phyloP scores from a whole-genome alignment of 2,888 invertebrate genomes.

The Drosophila sordidapex region DNA sequence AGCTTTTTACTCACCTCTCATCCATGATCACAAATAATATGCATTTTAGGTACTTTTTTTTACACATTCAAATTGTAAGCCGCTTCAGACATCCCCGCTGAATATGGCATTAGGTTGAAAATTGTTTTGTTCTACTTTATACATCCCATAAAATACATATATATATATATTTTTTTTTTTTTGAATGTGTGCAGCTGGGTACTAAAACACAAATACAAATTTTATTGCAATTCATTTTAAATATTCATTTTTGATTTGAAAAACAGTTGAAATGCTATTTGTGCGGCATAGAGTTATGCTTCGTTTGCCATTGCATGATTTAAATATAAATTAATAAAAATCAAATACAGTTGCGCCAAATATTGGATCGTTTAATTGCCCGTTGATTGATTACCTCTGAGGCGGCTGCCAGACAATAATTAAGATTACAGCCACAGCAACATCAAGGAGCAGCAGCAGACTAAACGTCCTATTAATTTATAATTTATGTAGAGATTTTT shows the following conservation, averaged over 20 bases:
- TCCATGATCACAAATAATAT: not conserved
- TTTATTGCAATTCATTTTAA: conserved; percentile 59
- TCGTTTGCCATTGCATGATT: not conserved
- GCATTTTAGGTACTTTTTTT: not conserved
- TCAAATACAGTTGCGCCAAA: not conserved
- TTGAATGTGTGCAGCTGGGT: conserved; percentile 2
- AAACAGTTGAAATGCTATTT: conserved; percentile 53
- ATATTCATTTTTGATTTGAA: conserved; percentile 72
- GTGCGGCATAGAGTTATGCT: conserved; percentile 28
- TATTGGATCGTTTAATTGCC: conserved; percentile 54
- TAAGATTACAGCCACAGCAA: conserved; percentile 18
- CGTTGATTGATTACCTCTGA: conserved; percentile 67
- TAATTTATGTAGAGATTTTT: conserved; percentile 75
- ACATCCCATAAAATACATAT: conserved; percentile 10
- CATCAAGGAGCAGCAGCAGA: conserved; percentile 9
- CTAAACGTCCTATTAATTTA: conserved; percentile 72
- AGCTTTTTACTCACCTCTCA: not conserved
- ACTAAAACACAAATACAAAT: conserved; percentile 45
- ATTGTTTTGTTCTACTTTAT: conserved; percentile 33
- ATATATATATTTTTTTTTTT: not conserved
- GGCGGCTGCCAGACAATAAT: conserved; percentile 39
- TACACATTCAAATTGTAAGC: not conserved
- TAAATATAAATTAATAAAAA: conserved; percentile 27
- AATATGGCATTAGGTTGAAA: conserved; percentile 7
- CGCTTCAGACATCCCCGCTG: conserved; percentile 12